A percentile compares a stretch with the other conserved stretches of the same genome.
Conservation (phyloP, 2,888 invertebrate species). For the Pelosia muscerda region DNA sequence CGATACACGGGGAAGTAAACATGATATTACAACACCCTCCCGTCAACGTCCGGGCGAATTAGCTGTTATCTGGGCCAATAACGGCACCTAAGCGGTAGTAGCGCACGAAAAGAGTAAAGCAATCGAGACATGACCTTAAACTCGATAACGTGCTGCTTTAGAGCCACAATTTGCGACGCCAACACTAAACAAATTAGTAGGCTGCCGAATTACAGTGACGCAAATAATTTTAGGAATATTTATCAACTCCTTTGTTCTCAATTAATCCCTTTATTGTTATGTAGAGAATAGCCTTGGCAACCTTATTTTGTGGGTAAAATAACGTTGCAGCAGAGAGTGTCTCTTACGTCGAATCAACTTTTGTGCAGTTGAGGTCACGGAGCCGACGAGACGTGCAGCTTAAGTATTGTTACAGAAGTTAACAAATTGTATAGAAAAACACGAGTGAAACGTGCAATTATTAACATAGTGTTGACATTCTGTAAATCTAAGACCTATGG, state of each 20-base stretch:
- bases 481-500: neutral
- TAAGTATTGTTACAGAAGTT: constrained; percentile 28
- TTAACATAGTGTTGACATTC: constrained; percentile 12
- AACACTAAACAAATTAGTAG: constrained; percentile 30
- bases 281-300: constrained; percentile 33
- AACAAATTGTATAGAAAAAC: constrained; percentile 18
- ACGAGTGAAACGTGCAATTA: constrained; percentile 1
- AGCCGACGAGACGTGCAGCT: constrained; percentile 29
- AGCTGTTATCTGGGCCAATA: constrained; percentile 75
- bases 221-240: constrained; percentile 27
- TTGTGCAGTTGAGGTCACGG: constrained; percentile 37
- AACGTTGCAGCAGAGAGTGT: constrained; percentile 36
- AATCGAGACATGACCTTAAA: constrained; percentile 69
- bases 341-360: constrained; percentile 33
- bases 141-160: constrained; percentile 51
- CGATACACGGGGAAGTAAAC: constrained; percentile 56
- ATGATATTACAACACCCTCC: constrained; percentile 60
- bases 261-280: constrained; percentile 20
- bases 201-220: constrained; percentile 33
- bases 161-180: constrained; percentile 36
- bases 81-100: constrained; percentile 76
- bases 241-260: constrained; percentile 29
- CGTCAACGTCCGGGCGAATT: constrained; percentile 69
- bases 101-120: constrained; percentile 65
- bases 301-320: constrained; percentile 40